Evolutionary conservation across 2,113 vertebrate genomes (phyloP).

Genomic region (Sinocyclocheilus anophthalmus): DNA sequence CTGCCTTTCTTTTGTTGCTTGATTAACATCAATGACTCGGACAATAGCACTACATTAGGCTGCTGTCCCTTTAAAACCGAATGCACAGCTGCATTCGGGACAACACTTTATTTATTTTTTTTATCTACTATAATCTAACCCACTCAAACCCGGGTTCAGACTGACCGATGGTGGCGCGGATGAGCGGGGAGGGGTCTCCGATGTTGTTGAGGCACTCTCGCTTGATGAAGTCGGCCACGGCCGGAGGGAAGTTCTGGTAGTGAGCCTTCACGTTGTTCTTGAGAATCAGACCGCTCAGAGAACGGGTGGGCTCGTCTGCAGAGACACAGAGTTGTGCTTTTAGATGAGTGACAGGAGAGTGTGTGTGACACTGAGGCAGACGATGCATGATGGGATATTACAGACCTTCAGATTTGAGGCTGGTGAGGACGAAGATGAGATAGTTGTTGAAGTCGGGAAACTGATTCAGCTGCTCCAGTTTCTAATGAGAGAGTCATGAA

Average conservation of each 20-base stretch:
- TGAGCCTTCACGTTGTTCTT: conserved; percentile 97
- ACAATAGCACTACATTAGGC: too few relatives aligned
- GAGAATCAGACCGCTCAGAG: conserved; percentile 90
- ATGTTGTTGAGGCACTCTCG: conserved; percentile 95
- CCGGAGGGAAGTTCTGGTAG: conserved; percentile 91
- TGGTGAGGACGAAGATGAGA: conserved; percentile 92
- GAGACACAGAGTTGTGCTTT: not conserved
- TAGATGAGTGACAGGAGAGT: not conserved
- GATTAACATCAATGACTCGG: too few relatives aligned
- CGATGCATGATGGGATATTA: not conserved
- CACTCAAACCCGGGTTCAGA: conserved; percentile 29
- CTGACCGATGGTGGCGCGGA: conserved; percentile 92
- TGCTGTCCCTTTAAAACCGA: too few relatives aligned
- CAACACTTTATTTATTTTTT: not conserved
- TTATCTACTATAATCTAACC: not conserved
- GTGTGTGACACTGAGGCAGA: not conserved
- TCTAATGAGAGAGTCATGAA: conserved; percentile 79
- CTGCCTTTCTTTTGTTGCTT: too few relatives aligned
- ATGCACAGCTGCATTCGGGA: too few relatives aligned
- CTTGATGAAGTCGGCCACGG: conserved; percentile 94
- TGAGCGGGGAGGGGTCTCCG: conserved; percentile 89
- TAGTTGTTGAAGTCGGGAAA: conserved; percentile 97
- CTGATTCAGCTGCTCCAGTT: conserved; percentile 95
- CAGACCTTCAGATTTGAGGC: conserved; percentile 91
- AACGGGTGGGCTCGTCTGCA: conserved; percentile 91